Base-by-base conservation (phyloP, 2,888 invertebrate species). In the Xanthorhoe designata region DNA sequence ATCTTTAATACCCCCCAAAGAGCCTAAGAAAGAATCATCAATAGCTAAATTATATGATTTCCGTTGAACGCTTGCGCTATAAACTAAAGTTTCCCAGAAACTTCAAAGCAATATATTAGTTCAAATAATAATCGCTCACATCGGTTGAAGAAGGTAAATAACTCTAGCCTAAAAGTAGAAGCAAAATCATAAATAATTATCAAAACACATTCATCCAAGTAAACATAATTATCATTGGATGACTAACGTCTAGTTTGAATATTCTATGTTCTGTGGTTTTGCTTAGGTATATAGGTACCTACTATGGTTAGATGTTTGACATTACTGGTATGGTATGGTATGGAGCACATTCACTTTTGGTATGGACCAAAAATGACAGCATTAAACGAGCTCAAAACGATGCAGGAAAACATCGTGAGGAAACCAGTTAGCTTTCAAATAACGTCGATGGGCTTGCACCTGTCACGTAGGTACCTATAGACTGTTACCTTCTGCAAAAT, bases 141-240 rank as follows among this genome's bases (percentile, higher is more conserved):
- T 38, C 61, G 54, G 61, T 49, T 55, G 61, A 49, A 63, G 71
- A 74, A 75, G 66, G 73, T 42, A 42, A 38, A 38, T 42, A 42
- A 38, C 38, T 38, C 13, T 38, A 13, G 38, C 38, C 1, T 13
- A 42, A 4, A 42, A 42, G 13, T 42, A 42, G 13, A 42, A 13
- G 9, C 13, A 42, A 13, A 9, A 42, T 42, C 8, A 7, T 38
- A 1, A 38, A 7, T 38, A 9, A 10, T 38, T 10, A 2, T 38
- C 2, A 38, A 38, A 38, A 38, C 10, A 42, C 13, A 13, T 13
- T 42, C 1, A 42, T 42, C 5, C 2, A 3, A 42, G 2, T 13
- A 5, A 42, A 42, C 13, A 13, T 42, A 13, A 24, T 24, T 24
- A 24, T 42, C 38, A 13, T 42, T 4, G 7, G 32, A 42, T 42